Percentiles rank a stretch among this genome's conserved stretches.
These are phyloP conservation scores for Chondrosia reniformis DNA, from an alignment of 37 sponge, comb jelly and placozoan species.

Conservation along the genomic window DNA sequence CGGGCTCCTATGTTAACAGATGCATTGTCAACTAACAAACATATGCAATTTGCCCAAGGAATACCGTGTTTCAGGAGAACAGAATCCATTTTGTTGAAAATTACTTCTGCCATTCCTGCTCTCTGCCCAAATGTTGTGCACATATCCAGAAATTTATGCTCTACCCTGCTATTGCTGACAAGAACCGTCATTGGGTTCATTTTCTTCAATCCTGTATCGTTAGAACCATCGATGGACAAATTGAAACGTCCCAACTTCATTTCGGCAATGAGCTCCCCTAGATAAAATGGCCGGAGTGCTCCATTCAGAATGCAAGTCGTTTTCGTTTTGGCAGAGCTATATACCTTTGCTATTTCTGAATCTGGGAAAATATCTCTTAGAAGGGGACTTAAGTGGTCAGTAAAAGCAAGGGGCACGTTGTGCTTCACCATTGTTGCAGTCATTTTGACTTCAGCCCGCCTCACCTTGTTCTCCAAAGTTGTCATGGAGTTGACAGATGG, in stretches of 20 bases:
- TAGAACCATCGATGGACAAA: conserved; percentile 53
- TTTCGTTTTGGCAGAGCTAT: conserved; percentile 37
- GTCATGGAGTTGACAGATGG: conserved; percentile 12
- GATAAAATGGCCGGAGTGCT: conserved; percentile 23
- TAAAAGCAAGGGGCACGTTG: conserved; percentile 45
- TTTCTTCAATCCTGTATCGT: conserved; percentile 24
- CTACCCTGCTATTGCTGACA: conserved; percentile 12
- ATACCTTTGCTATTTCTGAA: conserved; percentile 38
- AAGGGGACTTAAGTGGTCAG: conserved; percentile 39
- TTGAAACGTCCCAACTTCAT: conserved; percentile 53
- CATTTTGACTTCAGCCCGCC: conserved; percentile 47
- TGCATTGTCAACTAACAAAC: conserved; percentile 34
- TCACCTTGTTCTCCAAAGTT: conserved; percentile 18
- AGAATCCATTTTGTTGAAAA: conserved; percentile 20
- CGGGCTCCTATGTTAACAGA: conserved; percentile 24
- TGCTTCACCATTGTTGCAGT: conserved; percentile 40
- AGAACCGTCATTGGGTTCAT: conserved; percentile 42
- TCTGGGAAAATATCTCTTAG: conserved; percentile 48
- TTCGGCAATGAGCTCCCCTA: conserved; percentile 3
- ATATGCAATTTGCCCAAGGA: conserved; percentile 20
- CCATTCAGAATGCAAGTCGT: conserved; percentile 36
- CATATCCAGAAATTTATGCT: conserved; percentile 28
- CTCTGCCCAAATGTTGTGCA: conserved; percentile 11
- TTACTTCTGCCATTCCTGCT: conserved; percentile 21
- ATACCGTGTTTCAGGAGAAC: conserved; percentile 21